phyloP scores from a whole-genome alignment of 2,888 invertebrate species.

The Agrotis exclamationis region DNA sequence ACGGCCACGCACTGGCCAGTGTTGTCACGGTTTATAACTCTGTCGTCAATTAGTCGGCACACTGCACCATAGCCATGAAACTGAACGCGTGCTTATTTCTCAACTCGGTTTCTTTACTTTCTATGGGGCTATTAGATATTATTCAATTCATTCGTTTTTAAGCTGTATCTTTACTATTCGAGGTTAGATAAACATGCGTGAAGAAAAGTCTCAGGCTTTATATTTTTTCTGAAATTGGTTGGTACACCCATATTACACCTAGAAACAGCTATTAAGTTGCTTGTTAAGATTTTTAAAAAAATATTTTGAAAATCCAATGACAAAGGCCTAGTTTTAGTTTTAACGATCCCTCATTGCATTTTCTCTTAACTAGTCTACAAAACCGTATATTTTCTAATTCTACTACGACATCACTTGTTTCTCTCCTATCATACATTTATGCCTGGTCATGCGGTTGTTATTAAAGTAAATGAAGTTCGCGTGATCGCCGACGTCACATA shows the following conservation, averaged over 20 bases:
- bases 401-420: conserved; percentile 7
- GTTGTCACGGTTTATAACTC: conserved; percentile 59
- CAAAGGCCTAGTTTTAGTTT: too few relatives aligned
- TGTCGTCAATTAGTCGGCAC: conserved; percentile 53
- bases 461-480: conserved; percentile 38
- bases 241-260: background rate
- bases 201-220: too few relatives aligned
- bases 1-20: conserved; percentile 29
- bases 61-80: conserved; percentile 49
- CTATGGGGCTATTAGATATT: conserved; percentile 37
- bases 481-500: conserved; percentile 24
- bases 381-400: conserved; percentile 31
- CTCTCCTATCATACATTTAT: conserved; percentile 17
- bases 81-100: conserved; percentile 45
- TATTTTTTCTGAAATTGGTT: background rate
- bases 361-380: conserved; percentile 9
- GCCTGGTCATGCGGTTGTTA: conserved; percentile 52
- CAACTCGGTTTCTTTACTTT: conserved; percentile 63
- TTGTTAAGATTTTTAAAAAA: background rate
- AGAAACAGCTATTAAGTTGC: background rate
- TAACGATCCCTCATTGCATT: background rate
- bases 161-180: background rate
- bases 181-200: background rate
- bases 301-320: too few relatives aligned
- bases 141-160: background rate